Base-by-base conservation (phyloP, 2,797 vertebrate genomes). In the Botia almorhae region DNA sequence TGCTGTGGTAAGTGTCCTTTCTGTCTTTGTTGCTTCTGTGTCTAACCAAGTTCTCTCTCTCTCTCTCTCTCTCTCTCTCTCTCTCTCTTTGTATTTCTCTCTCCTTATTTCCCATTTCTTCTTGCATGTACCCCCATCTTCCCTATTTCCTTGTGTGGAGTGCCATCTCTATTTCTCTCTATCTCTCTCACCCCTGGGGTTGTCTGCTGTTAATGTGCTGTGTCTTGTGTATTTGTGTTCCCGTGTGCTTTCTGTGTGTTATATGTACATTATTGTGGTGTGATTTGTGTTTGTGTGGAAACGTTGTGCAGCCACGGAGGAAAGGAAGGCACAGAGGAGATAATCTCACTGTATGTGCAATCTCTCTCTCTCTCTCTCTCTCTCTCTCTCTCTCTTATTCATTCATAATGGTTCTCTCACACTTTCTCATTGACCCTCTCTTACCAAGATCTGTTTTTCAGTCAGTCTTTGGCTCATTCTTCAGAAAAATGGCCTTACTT, bases 241-340 rank as follows among this genome's bases (percentile, higher is more conserved):
- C 67, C 69, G 10, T 78, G 60, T 77, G 69, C 69, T 70, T 67
- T 70, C 74, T 83, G 69, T 85, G 71, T 83, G 77, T 80, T 83
- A 61, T 88, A 81, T 89, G 85, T 89, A 82, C 89, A 88, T 92
- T 76, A 90, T 48, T 69, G 43, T 69, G 70, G 16, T 7, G 43
- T 79, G 70, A 48, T 17, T 86, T 72, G n/a, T 80, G 23, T 87
- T 73, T 85, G 74, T 84, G 71, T 84, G 74, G 85, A 89, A 82
- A 88, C 88, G 90, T 88, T 89, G 91, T 91, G 87, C 87, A 89
- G 94, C 96, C 96, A 94, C 94, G 96, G 92, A 97, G 95, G 94
- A 96, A 96, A 96, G 96, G 94, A 90, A 96, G 95, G 92, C 95
- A 95, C 89, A 95, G 96, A 92, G 96, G 96, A 91, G 96, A 94